A percentile compares a stretch with the other conserved stretches of the same genome.
Evolutionary conservation across 2,888 invertebrate species (phyloP).

Genomic region (Drosophila suboccidentalis): DNA sequence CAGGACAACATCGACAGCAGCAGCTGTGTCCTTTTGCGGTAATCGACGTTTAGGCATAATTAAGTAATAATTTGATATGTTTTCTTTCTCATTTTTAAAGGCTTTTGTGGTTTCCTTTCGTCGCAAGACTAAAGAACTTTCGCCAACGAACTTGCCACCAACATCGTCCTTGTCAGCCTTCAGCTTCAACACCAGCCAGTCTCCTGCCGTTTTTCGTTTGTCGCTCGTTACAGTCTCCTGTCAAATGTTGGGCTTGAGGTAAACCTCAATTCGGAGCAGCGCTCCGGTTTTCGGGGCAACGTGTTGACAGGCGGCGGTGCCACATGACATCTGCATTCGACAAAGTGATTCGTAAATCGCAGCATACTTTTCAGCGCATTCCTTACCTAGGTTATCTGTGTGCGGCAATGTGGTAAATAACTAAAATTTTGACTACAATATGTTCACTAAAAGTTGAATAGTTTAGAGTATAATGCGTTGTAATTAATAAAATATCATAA

Average conservation of each 20-base stretch:
- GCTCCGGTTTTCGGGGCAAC: conserved; percentile 40
- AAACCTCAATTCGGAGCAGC: conserved; percentile 49
- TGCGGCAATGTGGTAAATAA: too few relatives aligned
- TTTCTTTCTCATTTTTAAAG: conserved; percentile 31
- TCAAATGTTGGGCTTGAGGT: conserved; percentile 49
- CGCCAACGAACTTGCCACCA: conserved; percentile 4
- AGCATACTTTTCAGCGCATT: conserved; percentile 37
- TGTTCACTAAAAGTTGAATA: too few relatives aligned
- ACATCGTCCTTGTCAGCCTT: conserved; percentile 15
- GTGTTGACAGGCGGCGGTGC: conserved; percentile 50
- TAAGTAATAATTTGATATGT: conserved; percentile 75
- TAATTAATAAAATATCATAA: too few relatives aligned
- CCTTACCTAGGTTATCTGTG: background rate
- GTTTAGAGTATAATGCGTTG: too few relatives aligned
- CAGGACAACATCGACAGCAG: conserved; percentile 3
- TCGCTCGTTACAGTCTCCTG: conserved; percentile 31
- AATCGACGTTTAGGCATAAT: conserved; percentile 72
- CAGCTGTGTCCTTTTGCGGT: conserved; percentile 54
- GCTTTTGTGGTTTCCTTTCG: conserved; percentile 10
- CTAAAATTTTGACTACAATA: too few relatives aligned
- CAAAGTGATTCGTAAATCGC: conserved; percentile 53
- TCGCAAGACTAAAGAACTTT: conserved; percentile 1
- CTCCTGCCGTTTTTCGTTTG: background rate
- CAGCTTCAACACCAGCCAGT: conserved; percentile 1
- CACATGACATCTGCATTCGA: conserved; percentile 56